phyloP scores from a whole-genome alignment of 2,797 vertebrate genomes.

The Streptopelia turtur region DNA sequence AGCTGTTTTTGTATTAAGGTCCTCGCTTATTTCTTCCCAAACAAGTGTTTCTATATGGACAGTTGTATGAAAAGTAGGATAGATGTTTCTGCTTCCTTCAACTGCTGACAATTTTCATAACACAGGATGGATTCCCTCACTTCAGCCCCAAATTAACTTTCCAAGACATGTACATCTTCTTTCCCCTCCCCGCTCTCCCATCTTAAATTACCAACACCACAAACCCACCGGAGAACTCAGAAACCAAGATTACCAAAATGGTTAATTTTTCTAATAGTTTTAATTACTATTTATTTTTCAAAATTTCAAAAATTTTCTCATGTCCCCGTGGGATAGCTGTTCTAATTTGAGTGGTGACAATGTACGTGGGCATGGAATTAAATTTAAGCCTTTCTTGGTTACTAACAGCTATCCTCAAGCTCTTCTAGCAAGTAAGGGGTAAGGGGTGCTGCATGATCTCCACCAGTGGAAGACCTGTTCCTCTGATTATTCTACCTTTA shows the following conservation, averaged over 20 bases:
- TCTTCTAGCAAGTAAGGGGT: background rate
- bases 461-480: background rate
- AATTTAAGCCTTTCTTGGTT: conserved; percentile 21
- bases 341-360: conserved; percentile 56
- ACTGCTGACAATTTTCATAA: conserved; percentile 50
- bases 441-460: background rate
- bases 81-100: conserved; percentile 37
- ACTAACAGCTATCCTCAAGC: background rate
- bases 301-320: no score
- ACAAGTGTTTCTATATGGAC: conserved; percentile 48
- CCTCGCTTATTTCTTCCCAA: conserved; percentile 37
- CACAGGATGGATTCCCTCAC: conserved; percentile 24
- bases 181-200: accelerated
- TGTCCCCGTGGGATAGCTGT: background rate
- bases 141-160: conserved; percentile 20
- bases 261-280: conserved; percentile 51
- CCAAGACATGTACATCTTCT: background rate
- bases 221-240: background rate
- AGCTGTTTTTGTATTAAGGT: conserved; percentile 46
- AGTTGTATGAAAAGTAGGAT: conserved; percentile 31
- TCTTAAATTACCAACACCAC: background rate
- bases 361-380: conserved; percentile 26
- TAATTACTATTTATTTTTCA: conserved; percentile 44
- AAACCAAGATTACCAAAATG: conserved; percentile 13
- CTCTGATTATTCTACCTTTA: background rate